Evolutionary conservation across 2,888 invertebrate species (phyloP).

Genomic region (Seira ritae): DNA sequence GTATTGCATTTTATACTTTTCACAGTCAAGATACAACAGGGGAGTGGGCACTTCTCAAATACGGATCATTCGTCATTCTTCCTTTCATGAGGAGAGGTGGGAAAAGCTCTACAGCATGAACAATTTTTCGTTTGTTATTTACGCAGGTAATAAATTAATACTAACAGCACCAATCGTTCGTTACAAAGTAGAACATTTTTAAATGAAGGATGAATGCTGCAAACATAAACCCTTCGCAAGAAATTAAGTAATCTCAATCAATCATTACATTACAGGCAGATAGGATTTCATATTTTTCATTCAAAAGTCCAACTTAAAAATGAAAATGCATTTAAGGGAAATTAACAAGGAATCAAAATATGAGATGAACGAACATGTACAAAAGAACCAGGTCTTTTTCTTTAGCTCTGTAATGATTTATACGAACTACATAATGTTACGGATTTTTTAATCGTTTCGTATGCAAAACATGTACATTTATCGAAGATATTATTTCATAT

Average conservation of each 20-base stretch:
- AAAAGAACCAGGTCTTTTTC: constrained; percentile 56
- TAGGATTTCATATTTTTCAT: background rate
- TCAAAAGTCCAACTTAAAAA: background rate
- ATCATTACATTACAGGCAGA: constrained; percentile 32
- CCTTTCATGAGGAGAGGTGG: constrained; percentile 18
- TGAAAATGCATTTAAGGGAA: background rate
- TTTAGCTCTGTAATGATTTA: constrained; percentile 34
- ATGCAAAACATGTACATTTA: background rate
- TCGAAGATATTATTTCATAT: background rate
- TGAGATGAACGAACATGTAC: background rate
- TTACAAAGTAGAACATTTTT: background rate
- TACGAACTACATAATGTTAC: background rate
- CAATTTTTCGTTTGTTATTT: background rate
- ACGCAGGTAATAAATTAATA: background rate
- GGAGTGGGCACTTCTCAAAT: background rate
- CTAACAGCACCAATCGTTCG: constrained; percentile 11
- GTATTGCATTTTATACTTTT: constrained; percentile 51
- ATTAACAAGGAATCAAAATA: background rate
- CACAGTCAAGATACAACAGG: constrained; percentile 46
- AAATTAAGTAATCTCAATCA: constrained; percentile 39
- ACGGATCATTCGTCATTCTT: background rate
- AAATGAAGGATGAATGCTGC: background rate
- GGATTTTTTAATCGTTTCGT: background rate
- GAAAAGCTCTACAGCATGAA: constrained; percentile 5
- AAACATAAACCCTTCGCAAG: background rate